A percentile compares a stretch with the other conserved stretches of the same genome.
Conservation (phyloP, 2,888 invertebrate genomes). For the Nomada goodeniana region DNA sequence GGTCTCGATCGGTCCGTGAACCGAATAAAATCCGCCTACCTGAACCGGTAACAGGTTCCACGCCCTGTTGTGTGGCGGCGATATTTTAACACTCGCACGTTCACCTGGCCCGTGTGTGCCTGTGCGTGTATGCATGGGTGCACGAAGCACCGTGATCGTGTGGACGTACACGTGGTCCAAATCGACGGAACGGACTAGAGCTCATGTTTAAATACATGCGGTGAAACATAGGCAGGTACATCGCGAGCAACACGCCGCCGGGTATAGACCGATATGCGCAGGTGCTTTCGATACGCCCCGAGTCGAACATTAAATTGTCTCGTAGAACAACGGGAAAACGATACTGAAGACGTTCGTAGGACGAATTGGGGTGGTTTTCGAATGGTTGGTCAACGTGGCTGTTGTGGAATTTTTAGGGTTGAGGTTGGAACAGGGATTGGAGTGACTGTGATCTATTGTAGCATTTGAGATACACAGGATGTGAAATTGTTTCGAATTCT, state of each 20-base stretch:
- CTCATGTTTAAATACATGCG: conserved; percentile 78
- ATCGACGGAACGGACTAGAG: conserved; percentile 52
- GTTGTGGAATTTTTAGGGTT: too few relatives aligned
- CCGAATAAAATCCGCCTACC: conserved; percentile 66
- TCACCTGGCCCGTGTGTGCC: neutral
- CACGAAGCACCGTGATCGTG: neutral
- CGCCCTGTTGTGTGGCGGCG: conserved; percentile 65
- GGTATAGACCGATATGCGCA: conserved; percentile 76
- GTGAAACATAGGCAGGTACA: conserved; percentile 66
- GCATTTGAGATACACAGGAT: too few relatives aligned
- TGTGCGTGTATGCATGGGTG: neutral
- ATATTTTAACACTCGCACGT: conserved; percentile 52
- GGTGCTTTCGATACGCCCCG: conserved; percentile 71
- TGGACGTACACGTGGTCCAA: conserved; percentile 50
- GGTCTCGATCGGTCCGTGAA: conserved; percentile 51
- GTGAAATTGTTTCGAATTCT: too few relatives aligned
- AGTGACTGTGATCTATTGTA: too few relatives aligned
- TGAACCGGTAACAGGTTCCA: conserved; percentile 77
- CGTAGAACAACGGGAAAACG: conserved; percentile 32
- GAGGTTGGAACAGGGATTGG: too few relatives aligned
- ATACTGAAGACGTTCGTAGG: conserved; percentile 40
- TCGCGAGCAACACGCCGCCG: conserved; percentile 69
- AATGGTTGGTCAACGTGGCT: neutral
- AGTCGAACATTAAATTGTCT: conserved; percentile 61
- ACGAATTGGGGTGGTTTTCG: conserved; percentile 24